Percentiles rank a stretch among this genome's conserved stretches.
phyloP scores from a whole-genome alignment of 2,888 invertebrate species.

The Celastrina argiolus region DNA sequence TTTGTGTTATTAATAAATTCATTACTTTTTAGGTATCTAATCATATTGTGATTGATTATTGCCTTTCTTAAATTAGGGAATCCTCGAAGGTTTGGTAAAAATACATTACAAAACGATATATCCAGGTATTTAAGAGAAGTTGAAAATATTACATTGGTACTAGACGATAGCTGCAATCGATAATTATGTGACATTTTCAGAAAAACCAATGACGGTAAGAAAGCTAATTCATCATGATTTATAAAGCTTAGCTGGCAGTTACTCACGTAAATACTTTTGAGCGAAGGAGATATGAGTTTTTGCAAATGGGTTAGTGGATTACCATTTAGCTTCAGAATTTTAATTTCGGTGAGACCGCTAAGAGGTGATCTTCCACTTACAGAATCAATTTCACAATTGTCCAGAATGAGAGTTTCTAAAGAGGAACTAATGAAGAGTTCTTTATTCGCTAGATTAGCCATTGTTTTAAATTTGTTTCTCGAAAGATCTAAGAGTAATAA shows the following conservation, averaged over 20 bases:
- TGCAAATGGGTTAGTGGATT: constrained; percentile 72
- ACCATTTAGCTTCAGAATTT: constrained; percentile 70
- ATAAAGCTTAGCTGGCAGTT: constrained; percentile 76
- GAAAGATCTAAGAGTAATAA: constrained; percentile 81
- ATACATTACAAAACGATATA: constrained; percentile 80
- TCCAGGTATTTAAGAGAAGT: constrained; percentile 76
- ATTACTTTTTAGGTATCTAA: constrained; percentile 75
- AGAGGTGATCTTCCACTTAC: constrained; percentile 72
- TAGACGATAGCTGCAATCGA: constrained; percentile 66
- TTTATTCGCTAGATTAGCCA: constrained; percentile 67
- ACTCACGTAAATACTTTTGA: constrained; percentile 77
- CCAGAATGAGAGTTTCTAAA: constrained; percentile 78
- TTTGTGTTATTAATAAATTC: constrained; percentile 80
- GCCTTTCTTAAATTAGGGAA: constrained; percentile 79
- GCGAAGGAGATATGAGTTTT: constrained; percentile 67
- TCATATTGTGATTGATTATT: constrained; percentile 80
- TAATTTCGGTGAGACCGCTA: constrained; percentile 71
- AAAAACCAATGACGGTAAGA: constrained; percentile 77
- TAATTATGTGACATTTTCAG: constrained; percentile 81
- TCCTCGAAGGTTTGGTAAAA: constrained; percentile 77
- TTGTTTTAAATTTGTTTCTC: constrained; percentile 76
- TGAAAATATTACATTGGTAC: constrained; percentile 61
- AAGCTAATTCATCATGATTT: constrained; percentile 71
- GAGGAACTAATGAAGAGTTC: constrained; percentile 78
- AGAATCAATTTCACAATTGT: constrained; percentile 78